Percentiles rank a stretch among this genome's conserved stretches.
phyloP scores from a whole-genome alignment of 92 coral and sea anemone genomes.

The Montipora capitata region DNA sequence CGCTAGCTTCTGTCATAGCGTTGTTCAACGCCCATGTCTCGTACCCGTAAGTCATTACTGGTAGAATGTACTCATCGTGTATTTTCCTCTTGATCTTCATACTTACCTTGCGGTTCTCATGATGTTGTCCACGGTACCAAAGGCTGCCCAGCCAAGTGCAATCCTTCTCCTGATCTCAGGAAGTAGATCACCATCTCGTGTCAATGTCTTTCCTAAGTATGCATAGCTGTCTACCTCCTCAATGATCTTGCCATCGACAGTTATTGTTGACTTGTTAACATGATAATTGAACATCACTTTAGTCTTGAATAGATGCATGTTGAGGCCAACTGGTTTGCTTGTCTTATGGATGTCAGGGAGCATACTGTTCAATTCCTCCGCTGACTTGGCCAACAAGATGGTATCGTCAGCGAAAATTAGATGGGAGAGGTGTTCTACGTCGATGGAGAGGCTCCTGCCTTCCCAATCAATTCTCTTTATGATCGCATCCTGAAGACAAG shows the following conservation, averaged over 20 bases:
- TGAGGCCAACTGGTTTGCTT: background rate
- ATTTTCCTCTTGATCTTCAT: slow-evolving; percentile 17
- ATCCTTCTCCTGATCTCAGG: no score
- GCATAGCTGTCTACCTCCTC: no score
- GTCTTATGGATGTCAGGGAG: background rate
- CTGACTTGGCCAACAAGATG: background rate
- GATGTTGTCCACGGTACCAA: slow-evolving; percentile 20
- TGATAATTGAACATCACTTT: background rate
- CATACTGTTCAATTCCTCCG: background rate
- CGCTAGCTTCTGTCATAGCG: no score
- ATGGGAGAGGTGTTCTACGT: no score
- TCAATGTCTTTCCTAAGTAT: no score
- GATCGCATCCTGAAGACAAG: no score
- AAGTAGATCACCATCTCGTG: no score
- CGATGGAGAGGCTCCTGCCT: no score
- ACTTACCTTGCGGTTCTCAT: slow-evolving; percentile 10
- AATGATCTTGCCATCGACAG: background rate
- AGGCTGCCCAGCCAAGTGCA: background rate
- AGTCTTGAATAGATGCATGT: background rate
- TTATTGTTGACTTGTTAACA: background rate
- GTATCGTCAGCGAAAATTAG: background rate
- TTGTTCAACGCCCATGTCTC: no score
- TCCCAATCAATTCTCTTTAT: no score
- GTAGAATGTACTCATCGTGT: no score
- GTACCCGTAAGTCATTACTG: no score